Base-by-base conservation (phyloP, 92 coral and sea anemone genomes). In the Pocillopora grandis region DNA sequence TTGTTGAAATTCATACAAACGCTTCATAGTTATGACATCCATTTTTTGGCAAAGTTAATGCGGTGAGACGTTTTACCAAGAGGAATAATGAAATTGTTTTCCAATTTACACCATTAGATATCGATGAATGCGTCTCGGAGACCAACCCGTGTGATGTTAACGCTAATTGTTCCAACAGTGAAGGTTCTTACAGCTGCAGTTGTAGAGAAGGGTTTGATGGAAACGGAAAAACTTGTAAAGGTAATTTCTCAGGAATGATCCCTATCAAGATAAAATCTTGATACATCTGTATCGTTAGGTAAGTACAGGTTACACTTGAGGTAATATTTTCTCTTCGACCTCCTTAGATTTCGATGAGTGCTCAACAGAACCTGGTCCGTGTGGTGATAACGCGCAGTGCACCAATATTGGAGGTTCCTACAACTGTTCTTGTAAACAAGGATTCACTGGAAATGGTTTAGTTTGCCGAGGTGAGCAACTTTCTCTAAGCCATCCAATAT, bases 151-250 rank as follows among this genome's bases (percentile, higher is more conserved):
- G 94, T 59, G 83, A 91, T 58, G 80, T 31, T 10, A 84, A 91
- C 79, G 90, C 90, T 59, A 75, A 63, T 17, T 90, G 89, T 19
- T n/a, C 33, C 79, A 90, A 88, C 88, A 88, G 27, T 56, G 75
- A 84, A 11, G 96, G 96, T 20, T 92, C 96, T n/a, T 92, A 81
- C 81, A 35, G n/a, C 21, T 92, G 96, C 66, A 37, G 58, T n/a
- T 92, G 96, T 72, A 83, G 81, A 23, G 66, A 21, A 17, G 96
- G 96, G 56, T 92, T 80, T 85, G 71, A 66, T 62, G 93, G 92
- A 37, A 85, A 90, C 75, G 95, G 92, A 8, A 14, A 17, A 5
- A 12, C 10, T 48, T 82, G 79, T 35, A 14, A 59, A 73, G 79
- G 86, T 35, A 42, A 42, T 42, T 42, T 3, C 52, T 42, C 8